These are phyloP conservation scores for Grallaria varia DNA, from an alignment of 2,113 vertebrate species.

Conservation along the genomic window DNA sequence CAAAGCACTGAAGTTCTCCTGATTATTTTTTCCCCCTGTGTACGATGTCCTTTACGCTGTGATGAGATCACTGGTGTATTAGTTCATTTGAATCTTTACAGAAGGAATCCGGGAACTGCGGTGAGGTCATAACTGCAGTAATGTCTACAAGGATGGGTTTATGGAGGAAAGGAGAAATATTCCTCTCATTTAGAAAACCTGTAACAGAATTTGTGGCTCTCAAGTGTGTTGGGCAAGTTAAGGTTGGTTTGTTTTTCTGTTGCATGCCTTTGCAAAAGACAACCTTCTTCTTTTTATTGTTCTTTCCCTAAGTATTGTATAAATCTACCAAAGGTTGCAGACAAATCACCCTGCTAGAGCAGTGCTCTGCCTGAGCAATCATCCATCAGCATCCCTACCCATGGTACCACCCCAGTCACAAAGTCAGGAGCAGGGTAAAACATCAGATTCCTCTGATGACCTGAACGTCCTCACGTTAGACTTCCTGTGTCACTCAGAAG, in stretches of 20 bases:
- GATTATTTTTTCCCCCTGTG: neutral
- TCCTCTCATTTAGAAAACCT: neutral
- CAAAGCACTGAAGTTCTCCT: neutral
- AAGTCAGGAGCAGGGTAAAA: neutral
- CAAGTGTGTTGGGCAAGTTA: neutral
- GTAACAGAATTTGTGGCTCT: neutral
- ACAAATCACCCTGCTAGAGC: neutral
- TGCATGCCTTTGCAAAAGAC: neutral
- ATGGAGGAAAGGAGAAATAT: neutral
- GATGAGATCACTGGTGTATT: conserved; percentile 47
- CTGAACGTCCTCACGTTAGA: neutral
- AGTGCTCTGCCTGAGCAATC: neutral
- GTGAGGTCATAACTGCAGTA: conserved; percentile 43
- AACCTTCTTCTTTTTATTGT: neutral
- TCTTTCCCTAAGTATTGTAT: neutral
- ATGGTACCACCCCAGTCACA: neutral
- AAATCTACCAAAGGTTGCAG: neutral
- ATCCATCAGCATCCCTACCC: neutral
- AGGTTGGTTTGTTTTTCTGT: neutral
- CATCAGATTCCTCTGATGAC: neutral
- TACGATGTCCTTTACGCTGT: neutral
- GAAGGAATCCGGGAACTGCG: neutral
- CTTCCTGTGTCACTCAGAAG: neutral
- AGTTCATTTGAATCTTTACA: conserved; percentile 49
- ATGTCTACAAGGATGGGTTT: conserved; percentile 13